Conservation (phyloP, 2,888 invertebrate genomes). For the Copidosoma aretas region DNA sequence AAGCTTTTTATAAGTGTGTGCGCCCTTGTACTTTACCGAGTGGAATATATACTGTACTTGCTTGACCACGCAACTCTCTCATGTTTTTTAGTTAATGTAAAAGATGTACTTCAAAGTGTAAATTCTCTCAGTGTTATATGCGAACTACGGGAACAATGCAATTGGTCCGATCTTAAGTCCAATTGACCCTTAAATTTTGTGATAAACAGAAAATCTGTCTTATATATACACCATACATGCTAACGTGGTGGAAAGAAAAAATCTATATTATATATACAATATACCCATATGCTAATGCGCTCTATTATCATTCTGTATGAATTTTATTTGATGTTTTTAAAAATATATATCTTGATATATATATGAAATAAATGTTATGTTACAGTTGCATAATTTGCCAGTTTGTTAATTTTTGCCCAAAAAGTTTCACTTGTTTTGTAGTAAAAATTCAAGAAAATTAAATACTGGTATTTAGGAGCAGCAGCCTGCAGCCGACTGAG, state of each 20-base stretch:
- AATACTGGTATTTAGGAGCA: no score
- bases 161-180: constrained; percentile 26
- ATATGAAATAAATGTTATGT: constrained; percentile 29
- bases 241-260: constrained; percentile 12
- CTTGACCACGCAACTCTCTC: constrained; percentile 17
- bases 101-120: constrained; percentile 9
- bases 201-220: constrained; percentile 27
- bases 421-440: no score
- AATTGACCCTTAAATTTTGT: constrained; percentile 36
- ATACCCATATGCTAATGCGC: no score
- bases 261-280: no score
- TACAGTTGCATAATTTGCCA: constrained; percentile 16
- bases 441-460: no score
- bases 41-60: constrained; percentile 9
- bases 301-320: no score
- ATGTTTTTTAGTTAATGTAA: constrained; percentile 18
- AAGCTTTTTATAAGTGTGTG: constrained; percentile 26
- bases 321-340: constrained; percentile 31
- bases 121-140: constrained; percentile 23
- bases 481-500: no score
- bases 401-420: no score
- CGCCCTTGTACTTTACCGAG: constrained; percentile 1
- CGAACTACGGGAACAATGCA: constrained; percentile 26
- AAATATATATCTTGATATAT: neutral
- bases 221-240: no score